Conservation (phyloP, 2,113 vertebrate genomes). For the Nothocercus julius region DNA sequence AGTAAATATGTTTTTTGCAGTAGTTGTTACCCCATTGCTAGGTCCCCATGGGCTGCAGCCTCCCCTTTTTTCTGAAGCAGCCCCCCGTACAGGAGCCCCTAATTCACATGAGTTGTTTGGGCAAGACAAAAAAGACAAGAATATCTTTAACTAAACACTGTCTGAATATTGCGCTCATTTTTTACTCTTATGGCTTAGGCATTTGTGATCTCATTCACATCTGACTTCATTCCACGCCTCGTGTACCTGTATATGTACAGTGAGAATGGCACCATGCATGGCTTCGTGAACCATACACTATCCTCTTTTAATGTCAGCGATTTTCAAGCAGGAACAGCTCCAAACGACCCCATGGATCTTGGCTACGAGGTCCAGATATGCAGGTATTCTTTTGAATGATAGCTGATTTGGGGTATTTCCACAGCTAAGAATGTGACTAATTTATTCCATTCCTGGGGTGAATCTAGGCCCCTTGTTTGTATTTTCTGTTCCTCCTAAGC, state of each 20-base stretch:
- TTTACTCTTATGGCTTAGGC: constrained; percentile 80
- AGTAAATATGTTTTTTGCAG: background rate
- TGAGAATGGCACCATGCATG: constrained; percentile 90
- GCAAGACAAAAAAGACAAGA: background rate
- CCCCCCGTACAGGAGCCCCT: background rate
- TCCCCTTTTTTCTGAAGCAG: background rate
- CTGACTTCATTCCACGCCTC: constrained; percentile 97
- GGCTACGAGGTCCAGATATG: constrained; percentile 88
- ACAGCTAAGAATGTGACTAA: background rate
- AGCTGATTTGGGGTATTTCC: background rate
- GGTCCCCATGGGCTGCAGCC: background rate
- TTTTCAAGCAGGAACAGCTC: constrained; percentile 88
- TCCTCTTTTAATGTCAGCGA: constrained; percentile 95
- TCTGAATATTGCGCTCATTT: constrained; percentile 29
- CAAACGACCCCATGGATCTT: constrained; percentile 81
- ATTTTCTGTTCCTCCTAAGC: background rate
- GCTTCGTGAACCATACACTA: constrained; percentile 93
- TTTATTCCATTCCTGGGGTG: background rate
- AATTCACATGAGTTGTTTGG: background rate
- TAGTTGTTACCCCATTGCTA: background rate
- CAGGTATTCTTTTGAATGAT: constrained; percentile 81
- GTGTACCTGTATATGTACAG: constrained; percentile 98
- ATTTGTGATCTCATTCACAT: constrained; percentile 98
- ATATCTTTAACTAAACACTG: background rate
- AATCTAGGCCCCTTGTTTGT: background rate